A percentile compares a stretch with the other conserved stretches of the same genome.
These are phyloP conservation scores for Drosophila kuntzei DNA, from an alignment of 2,888 invertebrate species.

Conservation along the genomic window DNA sequence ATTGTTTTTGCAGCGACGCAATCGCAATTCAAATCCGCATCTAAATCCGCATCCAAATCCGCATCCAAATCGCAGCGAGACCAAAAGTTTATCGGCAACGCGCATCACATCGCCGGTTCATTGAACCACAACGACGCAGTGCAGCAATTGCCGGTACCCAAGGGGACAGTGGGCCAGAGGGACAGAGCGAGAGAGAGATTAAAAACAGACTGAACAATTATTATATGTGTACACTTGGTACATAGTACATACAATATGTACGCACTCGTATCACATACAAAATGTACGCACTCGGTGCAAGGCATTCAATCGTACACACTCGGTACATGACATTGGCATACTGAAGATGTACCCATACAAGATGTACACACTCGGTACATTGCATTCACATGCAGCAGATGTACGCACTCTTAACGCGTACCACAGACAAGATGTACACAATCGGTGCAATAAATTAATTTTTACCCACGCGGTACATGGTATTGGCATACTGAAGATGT, in stretches of 20 bases:
- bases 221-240: constrained; percentile 33
- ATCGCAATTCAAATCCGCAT: constrained; percentile 44
- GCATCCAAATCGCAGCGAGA: constrained; percentile 56
- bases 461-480: neutral
- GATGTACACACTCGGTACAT: neutral
- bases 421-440: neutral
- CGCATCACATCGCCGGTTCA: constrained; percentile 80
- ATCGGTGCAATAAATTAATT: too few species aligned
- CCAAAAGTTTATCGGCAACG: constrained; percentile 76
- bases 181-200: constrained; percentile 62
- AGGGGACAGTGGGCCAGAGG: constrained; percentile 14
- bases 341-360: neutral
- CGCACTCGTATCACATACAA: neutral
- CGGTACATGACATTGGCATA: neutral
- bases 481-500: neutral
- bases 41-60: too few species aligned
- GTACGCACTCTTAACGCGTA: neutral
- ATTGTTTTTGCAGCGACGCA: constrained; percentile 86
- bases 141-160: constrained; percentile 26
- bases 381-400: neutral
- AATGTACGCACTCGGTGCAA: too few species aligned
- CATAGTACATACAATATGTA: constrained; percentile 9
- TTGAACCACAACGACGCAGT: constrained; percentile 55
- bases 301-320: neutral
- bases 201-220: constrained; percentile 76